A percentile compares a stretch with the other conserved stretches of the same genome.
Evolutionary conservation across 2,888 invertebrate species (phyloP).

Genomic region (Dioctria linearis): DNA sequence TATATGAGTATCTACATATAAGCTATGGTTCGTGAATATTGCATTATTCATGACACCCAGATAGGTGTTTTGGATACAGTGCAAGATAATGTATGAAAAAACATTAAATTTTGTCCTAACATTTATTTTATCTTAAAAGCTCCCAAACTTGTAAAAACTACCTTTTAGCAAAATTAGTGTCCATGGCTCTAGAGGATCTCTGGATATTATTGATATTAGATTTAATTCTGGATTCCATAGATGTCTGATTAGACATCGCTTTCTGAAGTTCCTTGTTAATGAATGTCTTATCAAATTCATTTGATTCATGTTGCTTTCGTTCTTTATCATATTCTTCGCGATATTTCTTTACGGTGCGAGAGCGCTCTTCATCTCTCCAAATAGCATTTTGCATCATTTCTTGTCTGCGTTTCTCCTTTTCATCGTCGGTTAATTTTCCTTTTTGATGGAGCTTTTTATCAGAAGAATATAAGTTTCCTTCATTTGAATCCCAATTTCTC

Average conservation of each 20-base stretch:
- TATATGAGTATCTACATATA: not conserved
- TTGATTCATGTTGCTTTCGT: conserved; percentile 69
- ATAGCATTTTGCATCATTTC: conserved; percentile 90
- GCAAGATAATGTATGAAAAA: no score
- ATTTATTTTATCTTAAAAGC: no score
- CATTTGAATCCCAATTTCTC: not conserved
- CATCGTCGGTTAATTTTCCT: conserved; percentile 73
- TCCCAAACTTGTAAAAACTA: conserved; percentile 62
- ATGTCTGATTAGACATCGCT: conserved; percentile 76
- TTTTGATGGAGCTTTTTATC: not conserved
- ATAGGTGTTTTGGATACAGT: no score
- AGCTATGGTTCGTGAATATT: no score
- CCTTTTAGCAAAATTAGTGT: conserved; percentile 85
- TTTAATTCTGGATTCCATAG: conserved; percentile 87
- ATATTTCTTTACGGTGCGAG: conserved; percentile 76
- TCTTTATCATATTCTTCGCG: conserved; percentile 75
- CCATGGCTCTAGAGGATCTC: conserved; percentile 84
- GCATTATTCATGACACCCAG: no score
- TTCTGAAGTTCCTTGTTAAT: conserved; percentile 69
- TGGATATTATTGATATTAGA: conserved; percentile 93
- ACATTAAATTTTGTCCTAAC: no score
- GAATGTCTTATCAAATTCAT: conserved; percentile 73
- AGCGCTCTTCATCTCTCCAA: conserved; percentile 79
- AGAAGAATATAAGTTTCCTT: not conserved
- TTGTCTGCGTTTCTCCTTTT: conserved; percentile 79